Conservation (phyloP, 2,797 vertebrate genomes). For the Sparidentex hasta region DNA sequence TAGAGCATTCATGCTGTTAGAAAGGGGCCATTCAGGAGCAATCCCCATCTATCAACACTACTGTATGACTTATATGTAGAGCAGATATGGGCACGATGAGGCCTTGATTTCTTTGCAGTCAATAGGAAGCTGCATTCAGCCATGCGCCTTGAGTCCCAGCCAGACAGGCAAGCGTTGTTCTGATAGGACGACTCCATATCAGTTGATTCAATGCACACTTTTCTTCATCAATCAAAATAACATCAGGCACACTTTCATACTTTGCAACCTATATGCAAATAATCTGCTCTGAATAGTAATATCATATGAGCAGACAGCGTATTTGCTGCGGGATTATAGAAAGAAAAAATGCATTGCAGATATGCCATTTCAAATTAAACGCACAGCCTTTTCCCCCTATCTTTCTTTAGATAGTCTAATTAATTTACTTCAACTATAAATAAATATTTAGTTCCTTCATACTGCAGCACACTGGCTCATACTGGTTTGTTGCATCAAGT, state of each 20-base stretch:
- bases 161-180: constrained; percentile 47
- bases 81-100: constrained; percentile 52
- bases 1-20: constrained; percentile 44
- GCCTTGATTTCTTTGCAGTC: constrained; percentile 61
- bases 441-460: constrained; percentile 76
- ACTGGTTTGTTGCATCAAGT: constrained; percentile 63
- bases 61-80: constrained; percentile 56
- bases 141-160: constrained; percentile 62
- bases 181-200: constrained; percentile 72
- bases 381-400: constrained; percentile 64
- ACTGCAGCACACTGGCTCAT: constrained; percentile 52
- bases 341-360: constrained; percentile 73
- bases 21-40: constrained; percentile 59
- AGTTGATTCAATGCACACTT: constrained; percentile 75
- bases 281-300: constrained; percentile 68
- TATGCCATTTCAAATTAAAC: constrained; percentile 83
- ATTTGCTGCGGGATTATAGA: constrained; percentile 75
- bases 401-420: constrained; percentile 79
- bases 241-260: constrained; percentile 71
- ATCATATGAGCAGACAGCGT: constrained; percentile 67
- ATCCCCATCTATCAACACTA: constrained; percentile 56
- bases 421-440: constrained; percentile 84
- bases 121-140: constrained; percentile 60
- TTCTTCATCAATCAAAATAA: constrained; percentile 81
- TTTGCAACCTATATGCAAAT: constrained; percentile 80